phyloP scores from a whole-genome alignment of 2,888 invertebrate species.

The Phengaris arion region DNA sequence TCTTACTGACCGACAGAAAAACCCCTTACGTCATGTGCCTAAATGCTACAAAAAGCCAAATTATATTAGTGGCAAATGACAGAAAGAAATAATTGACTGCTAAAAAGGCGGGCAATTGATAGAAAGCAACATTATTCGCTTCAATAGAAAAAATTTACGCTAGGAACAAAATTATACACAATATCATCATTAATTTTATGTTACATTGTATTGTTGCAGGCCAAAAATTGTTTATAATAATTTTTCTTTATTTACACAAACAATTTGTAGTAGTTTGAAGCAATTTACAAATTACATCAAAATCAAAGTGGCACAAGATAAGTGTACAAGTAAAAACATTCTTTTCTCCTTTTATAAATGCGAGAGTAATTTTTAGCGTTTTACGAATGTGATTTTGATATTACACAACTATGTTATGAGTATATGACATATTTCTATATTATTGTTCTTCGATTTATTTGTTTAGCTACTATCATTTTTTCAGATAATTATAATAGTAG shows the following conservation, averaged over 20 bases:
- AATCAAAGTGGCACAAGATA: conserved; percentile 31
- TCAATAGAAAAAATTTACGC: no score
- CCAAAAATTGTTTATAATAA: background rate
- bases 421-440: background rate
- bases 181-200: background rate
- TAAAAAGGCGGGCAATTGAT: no score
- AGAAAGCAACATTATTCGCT: no score
- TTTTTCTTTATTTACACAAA: background rate
- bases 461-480: background rate
- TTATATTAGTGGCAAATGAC: no score
- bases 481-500: no score
- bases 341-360: conserved; percentile 43
- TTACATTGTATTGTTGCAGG: background rate
- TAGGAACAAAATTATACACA: no score
- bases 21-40: background rate
- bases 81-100: no score
- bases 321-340: conserved; percentile 33
- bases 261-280: background rate
- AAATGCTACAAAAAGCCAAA: background rate
- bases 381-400: conserved; percentile 54
- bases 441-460: background rate
- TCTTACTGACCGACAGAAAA: conserved; percentile 1
- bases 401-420: conserved; percentile 39
- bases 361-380: conserved; percentile 45
- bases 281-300: background rate